Conservation (phyloP, 2,888 invertebrate species). For the Eristalis tenax region DNA sequence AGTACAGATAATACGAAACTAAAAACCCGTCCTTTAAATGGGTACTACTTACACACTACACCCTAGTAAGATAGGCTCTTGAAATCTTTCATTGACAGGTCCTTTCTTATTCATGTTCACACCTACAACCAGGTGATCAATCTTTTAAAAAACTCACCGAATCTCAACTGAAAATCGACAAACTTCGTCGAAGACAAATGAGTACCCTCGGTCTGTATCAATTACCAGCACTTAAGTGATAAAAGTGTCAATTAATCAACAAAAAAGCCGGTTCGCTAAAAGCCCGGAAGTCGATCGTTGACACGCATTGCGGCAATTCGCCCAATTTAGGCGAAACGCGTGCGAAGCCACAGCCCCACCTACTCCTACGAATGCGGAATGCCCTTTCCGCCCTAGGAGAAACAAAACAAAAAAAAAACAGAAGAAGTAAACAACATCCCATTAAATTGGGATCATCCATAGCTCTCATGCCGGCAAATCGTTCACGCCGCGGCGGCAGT, state of each 20-base stretch:
- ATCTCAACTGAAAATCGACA: background rate
- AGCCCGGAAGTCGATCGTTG: slow-evolving; percentile 74
- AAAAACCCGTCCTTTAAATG: no score
- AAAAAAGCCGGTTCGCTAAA: slow-evolving; percentile 43
- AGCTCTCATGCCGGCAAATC: background rate
- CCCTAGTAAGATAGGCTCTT: background rate
- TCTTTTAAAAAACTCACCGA: slow-evolving; percentile 9
- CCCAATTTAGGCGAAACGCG: slow-evolving; percentile 41
- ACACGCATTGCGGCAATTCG: slow-evolving; percentile 51
- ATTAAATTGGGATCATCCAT: background rate
- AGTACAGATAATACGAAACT: no score
- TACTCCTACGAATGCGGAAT: slow-evolving; percentile 22
- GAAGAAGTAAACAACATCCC: background rate
- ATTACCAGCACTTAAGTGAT: slow-evolving; percentile 41
- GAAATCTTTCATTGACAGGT: background rate
- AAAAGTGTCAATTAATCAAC: slow-evolving; percentile 51
- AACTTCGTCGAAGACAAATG: slow-evolving; percentile 9
- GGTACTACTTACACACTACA: no score
- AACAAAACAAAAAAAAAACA: slow-evolving; percentile 8
- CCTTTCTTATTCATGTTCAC: slow-evolving; percentile 22
- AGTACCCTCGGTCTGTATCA: slow-evolving; percentile 11
- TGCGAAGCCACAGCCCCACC: slow-evolving; percentile 34
- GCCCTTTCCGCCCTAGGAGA: background rate
- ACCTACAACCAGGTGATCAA: slow-evolving; percentile 25
- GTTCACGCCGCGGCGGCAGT: slow-evolving; percentile 51